Evolutionary conservation across 2,888 invertebrate genomes (phyloP).

Genomic region (Meliscaeva auricollis): DNA sequence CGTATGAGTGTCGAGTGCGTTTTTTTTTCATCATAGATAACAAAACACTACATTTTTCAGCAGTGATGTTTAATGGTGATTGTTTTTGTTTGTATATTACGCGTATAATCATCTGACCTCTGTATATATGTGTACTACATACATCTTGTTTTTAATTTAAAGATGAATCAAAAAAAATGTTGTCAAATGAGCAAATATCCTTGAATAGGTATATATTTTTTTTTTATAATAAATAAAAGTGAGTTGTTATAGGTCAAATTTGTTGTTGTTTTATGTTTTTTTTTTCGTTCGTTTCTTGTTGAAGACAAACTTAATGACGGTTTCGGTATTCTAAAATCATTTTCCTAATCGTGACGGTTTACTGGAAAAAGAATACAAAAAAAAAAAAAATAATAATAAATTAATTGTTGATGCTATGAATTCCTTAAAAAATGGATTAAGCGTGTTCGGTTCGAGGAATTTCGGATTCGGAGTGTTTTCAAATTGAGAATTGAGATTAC

Average conservation of each 20-base stretch:
- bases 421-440: constrained; percentile 23
- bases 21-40: constrained; percentile 56
- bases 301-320: constrained; percentile 22
- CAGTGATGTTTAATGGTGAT: constrained; percentile 35
- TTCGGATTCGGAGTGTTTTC: constrained; percentile 14
- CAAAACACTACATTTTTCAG: constrained; percentile 22
- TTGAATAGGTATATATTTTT: too few relatives aligned
- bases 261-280: neutral
- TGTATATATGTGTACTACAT: neutral
- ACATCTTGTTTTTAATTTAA: neutral
- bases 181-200: neutral
- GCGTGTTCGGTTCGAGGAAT: constrained; percentile 40
- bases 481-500: neutral
- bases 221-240: too few relatives aligned
- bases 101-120: neutral
- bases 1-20: constrained; percentile 64
- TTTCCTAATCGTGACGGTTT: constrained; percentile 41
- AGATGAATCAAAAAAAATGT: constrained; percentile 4
- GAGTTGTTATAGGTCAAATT: neutral
- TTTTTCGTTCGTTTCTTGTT: neutral
- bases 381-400: constrained; percentile 10
- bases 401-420: constrained; percentile 14
- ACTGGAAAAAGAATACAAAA: neutral
- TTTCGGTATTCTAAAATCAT: constrained; percentile 3
- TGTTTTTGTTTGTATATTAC: constrained; percentile 17